These are phyloP conservation scores for Trachelus stipa DNA, from an alignment of 2,888 invertebrate species.

Conservation along the genomic window DNA sequence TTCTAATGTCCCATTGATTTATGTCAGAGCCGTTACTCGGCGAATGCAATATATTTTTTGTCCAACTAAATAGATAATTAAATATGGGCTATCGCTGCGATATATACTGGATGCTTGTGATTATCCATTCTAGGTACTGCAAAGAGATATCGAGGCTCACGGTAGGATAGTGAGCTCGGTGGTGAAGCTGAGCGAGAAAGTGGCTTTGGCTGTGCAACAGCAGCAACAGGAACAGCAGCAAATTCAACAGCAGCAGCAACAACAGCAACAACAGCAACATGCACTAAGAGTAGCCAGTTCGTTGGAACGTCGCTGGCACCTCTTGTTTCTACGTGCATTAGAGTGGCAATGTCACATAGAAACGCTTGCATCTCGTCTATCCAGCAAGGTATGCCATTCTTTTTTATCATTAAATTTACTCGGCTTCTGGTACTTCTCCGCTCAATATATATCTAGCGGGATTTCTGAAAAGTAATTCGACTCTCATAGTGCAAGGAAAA, in stretches of 20 bases:
- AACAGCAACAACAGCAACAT: slow-evolving; percentile 49
- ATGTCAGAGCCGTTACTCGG: no score
- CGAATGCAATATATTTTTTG: no score
- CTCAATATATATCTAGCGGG: no score
- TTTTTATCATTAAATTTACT: no score
- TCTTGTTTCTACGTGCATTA: slow-evolving; percentile 86
- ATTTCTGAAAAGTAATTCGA: no score
- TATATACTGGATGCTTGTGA: no score
- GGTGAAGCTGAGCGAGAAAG: slow-evolving; percentile 80
- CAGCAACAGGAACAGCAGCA: slow-evolving; percentile 46
- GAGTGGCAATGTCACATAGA: slow-evolving; percentile 95
- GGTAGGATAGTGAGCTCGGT: slow-evolving; percentile 84
- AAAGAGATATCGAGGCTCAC: slow-evolving; percentile 93
- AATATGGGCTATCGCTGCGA: no score
- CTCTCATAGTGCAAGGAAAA: no score
- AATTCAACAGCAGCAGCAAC: slow-evolving; percentile 32
- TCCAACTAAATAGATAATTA: no score
- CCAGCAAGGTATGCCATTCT: slow-evolving; percentile 69
- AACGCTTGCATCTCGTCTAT: slow-evolving; percentile 78
- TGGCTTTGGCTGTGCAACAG: slow-evolving; percentile 52
- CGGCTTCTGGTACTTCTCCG: no score
- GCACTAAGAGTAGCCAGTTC: slow-evolving; percentile 74
- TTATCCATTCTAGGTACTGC: slow-evolving; percentile 79
- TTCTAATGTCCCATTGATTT: no score
- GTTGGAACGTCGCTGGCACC: slow-evolving; percentile 90